Evolutionary conservation across 2,113 vertebrate genomes (phyloP).

Genomic region (Esox niger): DNA sequence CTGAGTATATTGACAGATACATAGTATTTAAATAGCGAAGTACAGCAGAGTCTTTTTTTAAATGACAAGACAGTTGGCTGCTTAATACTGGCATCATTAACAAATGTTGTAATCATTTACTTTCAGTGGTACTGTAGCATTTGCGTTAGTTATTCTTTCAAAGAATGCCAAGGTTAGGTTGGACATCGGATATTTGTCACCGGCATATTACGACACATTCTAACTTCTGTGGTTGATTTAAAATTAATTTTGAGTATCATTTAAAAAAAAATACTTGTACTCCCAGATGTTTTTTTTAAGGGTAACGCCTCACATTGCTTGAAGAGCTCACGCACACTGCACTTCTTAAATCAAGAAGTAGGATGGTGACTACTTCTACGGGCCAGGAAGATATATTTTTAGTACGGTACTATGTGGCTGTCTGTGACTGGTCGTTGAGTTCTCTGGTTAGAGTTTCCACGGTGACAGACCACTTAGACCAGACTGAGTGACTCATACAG

Average conservation of each 20-base stretch:
- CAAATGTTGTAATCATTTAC: not conserved
- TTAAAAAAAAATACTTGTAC: not conserved
- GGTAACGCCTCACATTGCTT: too few species aligned
- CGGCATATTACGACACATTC: not conserved
- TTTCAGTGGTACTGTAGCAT: not conserved
- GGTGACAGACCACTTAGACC: not conserved
- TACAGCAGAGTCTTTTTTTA: not conserved
- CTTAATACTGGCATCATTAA: not conserved
- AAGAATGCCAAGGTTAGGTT: not conserved
- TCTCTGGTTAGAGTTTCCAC: not conserved
- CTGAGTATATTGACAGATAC: too few species aligned
- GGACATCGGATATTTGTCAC: not conserved
- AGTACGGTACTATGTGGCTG: not conserved
- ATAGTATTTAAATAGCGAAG: not conserved
- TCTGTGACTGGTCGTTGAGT: not conserved
- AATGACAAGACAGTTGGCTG: not conserved
- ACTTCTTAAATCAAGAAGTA: not conserved
- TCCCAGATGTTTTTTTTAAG: too few species aligned
- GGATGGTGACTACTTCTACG: not conserved
- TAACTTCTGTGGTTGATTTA: not conserved
- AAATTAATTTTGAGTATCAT: not conserved
- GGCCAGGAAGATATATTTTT: not conserved
- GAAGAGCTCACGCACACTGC: too few species aligned
- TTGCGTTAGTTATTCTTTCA: not conserved
- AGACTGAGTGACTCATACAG: conserved; percentile 3